A percentile compares a stretch with the other conserved stretches of the same genome.
phyloP scores from a whole-genome alignment of 2,888 invertebrate species.

The Tetragnatha montana region DNA sequence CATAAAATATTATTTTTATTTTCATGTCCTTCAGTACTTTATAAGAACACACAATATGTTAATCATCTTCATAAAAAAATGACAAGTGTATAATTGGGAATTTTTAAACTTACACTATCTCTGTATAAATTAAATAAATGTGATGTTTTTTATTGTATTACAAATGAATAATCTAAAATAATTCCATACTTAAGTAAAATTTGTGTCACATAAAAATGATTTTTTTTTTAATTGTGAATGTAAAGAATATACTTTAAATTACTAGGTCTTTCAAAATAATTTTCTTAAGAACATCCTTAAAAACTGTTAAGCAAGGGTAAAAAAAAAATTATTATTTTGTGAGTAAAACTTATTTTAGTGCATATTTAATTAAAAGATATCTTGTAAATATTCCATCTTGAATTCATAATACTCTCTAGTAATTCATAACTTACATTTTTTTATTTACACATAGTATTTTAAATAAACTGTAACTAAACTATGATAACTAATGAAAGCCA shows the following conservation, averaged over 20 bases:
- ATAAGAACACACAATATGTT: neutral
- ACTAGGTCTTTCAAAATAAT: neutral
- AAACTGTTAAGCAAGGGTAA: neutral
- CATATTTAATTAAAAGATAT: neutral
- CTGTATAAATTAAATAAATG: no score
- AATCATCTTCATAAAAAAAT: constrained; percentile 9
- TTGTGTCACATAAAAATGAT: no score
- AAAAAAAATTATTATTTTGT: neutral
- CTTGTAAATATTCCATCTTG: neutral
- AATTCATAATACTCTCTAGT: neutral
- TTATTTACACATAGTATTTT: neutral
- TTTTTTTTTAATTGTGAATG: no score
- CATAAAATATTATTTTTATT: neutral
- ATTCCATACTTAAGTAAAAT: no score
- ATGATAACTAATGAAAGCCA: neutral
- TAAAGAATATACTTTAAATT: neutral
- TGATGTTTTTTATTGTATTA: no score
- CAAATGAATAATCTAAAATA: no score
- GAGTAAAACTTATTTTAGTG: neutral
- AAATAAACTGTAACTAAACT: neutral
- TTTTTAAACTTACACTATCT: neutral
- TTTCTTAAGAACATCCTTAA: neutral
- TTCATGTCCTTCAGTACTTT: no score
- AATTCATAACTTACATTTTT: neutral
- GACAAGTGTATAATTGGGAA: no score